Percentiles rank a stretch among this genome's conserved stretches.
These are phyloP conservation scores for Mya arenaria DNA, from an alignment of 1,140 invertebrate genomes.

Conservation along the genomic window DNA sequence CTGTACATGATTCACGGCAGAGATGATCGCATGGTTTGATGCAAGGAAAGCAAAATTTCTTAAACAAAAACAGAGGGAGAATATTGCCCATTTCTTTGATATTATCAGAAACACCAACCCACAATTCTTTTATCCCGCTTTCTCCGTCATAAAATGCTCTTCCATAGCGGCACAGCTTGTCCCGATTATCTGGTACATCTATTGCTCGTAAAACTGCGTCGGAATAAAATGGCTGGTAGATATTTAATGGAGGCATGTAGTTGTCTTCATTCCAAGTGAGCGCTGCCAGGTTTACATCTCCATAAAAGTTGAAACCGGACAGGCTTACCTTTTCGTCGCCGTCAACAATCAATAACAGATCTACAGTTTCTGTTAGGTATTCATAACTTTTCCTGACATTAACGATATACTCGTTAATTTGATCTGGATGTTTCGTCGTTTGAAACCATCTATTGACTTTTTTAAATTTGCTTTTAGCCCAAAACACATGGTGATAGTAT, in stretches of 20 bases:
- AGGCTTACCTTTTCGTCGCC: conserved; percentile 20
- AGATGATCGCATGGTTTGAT: neutral
- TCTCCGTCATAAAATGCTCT: conserved; percentile 27
- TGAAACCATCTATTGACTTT: conserved; percentile 13
- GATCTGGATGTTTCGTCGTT: neutral
- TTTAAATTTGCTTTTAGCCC: conserved; percentile 22
- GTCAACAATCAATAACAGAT: conserved; percentile 27
- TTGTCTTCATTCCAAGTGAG: conserved; percentile 22
- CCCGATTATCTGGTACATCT: neutral
- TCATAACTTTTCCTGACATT: conserved; percentile 6
- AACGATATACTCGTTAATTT: neutral
- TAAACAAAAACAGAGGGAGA: neutral
- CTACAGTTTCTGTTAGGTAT: conserved; percentile 17
- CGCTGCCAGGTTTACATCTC: neutral
- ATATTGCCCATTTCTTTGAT: neutral
- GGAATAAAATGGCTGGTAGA: conserved; percentile 27
- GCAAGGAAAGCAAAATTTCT: conserved; percentile 30
- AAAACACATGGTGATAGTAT: conserved; percentile 19
- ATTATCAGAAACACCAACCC: conserved; percentile 40
- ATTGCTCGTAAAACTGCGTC: conserved; percentile 4
- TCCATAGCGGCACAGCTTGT: conserved; percentile 24
- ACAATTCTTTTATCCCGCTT: conserved; percentile 44
- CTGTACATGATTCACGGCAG: conserved; percentile 1
- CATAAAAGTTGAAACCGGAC: conserved; percentile 18
- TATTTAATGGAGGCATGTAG: conserved; percentile 11